Base-by-base conservation (phyloP, 2,888 invertebrate species). In the Venustoraphidia nigricollis region DNA sequence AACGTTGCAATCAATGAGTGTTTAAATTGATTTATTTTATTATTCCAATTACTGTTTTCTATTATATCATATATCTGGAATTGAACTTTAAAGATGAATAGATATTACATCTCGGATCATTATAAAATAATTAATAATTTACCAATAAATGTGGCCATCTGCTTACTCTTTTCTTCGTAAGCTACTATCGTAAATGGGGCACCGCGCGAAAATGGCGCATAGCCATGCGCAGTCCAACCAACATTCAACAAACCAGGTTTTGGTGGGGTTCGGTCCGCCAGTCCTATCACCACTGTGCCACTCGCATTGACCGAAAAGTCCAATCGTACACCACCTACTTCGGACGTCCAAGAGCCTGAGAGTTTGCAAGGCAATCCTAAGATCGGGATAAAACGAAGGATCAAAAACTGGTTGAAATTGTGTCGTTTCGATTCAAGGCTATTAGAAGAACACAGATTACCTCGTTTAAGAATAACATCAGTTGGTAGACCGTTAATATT, bases 91-190 rank as follows among this genome's bases (percentile, higher is more conserved):
- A n/a, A n/a, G n/a, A n/a, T n/a, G n/a, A n/a, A n/a, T n/a, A n/a
- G n/a, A n/a, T n/a, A n/a, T n/a, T n/a, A n/a, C n/a, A n/a, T n/a
- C 11, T 48, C 10, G 27, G 40, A 17, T 3, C 27, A 38, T 50
- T 50, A 34, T 34, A 11, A 39, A 40, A 11, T 34, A 34, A 36
- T 34, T 47, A 34, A 34, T 41, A 38, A 34, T 50, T 53, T 56
- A 62, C 64, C 64, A 50, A 63, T 56, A 53, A 63, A 64, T 9
- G 58, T 55, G 1, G 60, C 61, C 2, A 61, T 50, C 38, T 58
- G 55, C 49, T 59, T 59, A 27, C 53, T 55, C 36, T 56, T 56
- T 9, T 49, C 46, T 17, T 60, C 55, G 3, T 56, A 51, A 1
- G 58, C 62, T 10, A 54, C 57, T 2, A 64, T 47, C 11, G 62